Conservation (phyloP, 2,888 invertebrate species). For the Galerucella pusilla region DNA sequence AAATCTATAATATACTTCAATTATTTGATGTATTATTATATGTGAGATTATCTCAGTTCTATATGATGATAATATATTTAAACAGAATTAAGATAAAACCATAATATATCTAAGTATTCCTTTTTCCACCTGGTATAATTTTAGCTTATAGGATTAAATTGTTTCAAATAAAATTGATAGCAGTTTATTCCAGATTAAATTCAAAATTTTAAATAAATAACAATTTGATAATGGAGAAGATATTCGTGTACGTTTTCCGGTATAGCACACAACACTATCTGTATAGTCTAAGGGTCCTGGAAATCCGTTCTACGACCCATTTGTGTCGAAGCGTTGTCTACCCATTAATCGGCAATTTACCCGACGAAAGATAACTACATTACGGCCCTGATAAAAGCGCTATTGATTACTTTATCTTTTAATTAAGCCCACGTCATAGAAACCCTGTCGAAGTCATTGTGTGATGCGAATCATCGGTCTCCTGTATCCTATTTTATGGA, state of each 20-base stretch:
- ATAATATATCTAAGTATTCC: too few relatives aligned
- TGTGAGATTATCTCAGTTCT: too few relatives aligned
- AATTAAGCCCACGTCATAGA: conserved; percentile 45
- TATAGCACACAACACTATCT: conserved; percentile 36
- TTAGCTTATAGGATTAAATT: too few relatives aligned
- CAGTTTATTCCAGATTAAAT: too few relatives aligned
- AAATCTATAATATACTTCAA: too few relatives aligned
- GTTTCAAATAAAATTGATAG: too few relatives aligned
- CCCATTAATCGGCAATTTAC: conserved; percentile 41
- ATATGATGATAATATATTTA: too few relatives aligned
- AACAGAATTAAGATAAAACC: too few relatives aligned
- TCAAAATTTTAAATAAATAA: too few relatives aligned
- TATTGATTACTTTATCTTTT: conserved; percentile 49
- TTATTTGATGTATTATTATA: too few relatives aligned
- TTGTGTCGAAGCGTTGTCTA: conserved; percentile 32
- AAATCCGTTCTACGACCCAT: conserved; percentile 35
- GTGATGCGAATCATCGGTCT: conserved; percentile 32
- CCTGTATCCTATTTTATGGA: conserved; percentile 34
- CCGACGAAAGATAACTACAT: conserved; percentile 36
- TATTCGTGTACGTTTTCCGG: conserved; percentile 39
- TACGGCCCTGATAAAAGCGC: conserved; percentile 44
- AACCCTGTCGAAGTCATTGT: conserved; percentile 40
- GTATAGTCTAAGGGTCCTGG: conserved; percentile 36
- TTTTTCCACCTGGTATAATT: too few relatives aligned
- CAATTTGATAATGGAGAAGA: too few relatives aligned